Conservation (phyloP, 2,113 vertebrate genomes). For the Platysteira castanea region DNA sequence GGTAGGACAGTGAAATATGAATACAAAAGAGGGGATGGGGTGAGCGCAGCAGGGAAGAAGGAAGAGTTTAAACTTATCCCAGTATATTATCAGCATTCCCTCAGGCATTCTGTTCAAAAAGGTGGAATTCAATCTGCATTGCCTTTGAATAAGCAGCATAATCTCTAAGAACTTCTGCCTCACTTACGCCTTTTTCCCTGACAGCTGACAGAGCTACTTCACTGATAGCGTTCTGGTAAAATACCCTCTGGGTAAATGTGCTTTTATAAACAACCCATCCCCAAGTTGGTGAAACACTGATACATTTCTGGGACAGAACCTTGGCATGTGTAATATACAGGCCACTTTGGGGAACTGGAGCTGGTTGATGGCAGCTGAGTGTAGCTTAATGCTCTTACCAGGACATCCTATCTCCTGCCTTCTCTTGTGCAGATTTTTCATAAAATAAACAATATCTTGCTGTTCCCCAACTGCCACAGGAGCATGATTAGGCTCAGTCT, state of each 20-base stretch:
- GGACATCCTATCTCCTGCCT: neutral
- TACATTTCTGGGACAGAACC: neutral
- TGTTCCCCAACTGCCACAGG: neutral
- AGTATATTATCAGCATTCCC: neutral
- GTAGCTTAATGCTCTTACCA: neutral
- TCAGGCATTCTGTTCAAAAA: neutral
- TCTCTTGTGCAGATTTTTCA: neutral
- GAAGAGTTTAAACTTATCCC: neutral
- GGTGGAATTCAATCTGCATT: neutral
- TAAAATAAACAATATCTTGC: neutral
- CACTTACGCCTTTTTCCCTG: neutral
- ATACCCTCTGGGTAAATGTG: neutral
- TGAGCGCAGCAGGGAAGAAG: neutral
- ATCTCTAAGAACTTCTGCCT: constrained; percentile 6
- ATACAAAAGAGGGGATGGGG: neutral
- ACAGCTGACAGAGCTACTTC: neutral
- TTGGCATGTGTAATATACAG: neutral
- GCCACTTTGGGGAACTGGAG: neutral
- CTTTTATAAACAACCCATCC: neutral
- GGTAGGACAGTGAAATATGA: neutral
- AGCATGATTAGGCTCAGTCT: neutral
- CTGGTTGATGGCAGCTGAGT: neutral
- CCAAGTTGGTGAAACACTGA: neutral
- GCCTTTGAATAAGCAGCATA: neutral
- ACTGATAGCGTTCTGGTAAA: neutral